Conservation (phyloP, 2,113 vertebrate species). For the Crotophaga sulcirostris region DNA sequence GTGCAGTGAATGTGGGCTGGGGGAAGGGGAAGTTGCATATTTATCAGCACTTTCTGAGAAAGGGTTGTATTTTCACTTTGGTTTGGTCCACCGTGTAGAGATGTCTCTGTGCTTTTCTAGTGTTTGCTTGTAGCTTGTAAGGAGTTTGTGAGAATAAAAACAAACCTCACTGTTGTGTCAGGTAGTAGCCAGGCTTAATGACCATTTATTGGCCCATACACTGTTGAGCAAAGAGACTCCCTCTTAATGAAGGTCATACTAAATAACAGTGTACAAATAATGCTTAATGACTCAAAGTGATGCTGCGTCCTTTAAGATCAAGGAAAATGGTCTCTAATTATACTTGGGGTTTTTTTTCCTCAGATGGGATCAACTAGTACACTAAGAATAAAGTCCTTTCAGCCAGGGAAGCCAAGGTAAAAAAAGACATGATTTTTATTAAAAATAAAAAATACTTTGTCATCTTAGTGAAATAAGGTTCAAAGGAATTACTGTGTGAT, state of each 20-base stretch:
- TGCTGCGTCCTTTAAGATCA: conserved; percentile 1
- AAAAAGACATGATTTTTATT: background rate
- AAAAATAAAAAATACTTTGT: background rate
- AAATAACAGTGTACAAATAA: conserved; percentile 36
- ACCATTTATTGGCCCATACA: background rate
- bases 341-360: conserved; percentile 9
- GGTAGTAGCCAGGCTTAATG: background rate
- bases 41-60: background rate
- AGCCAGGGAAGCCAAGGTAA: background rate
- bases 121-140: background rate
- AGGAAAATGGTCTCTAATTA: conserved; percentile 23
- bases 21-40: background rate
- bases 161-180: background rate
- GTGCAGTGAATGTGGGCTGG: background rate
- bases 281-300: conserved; percentile 5
- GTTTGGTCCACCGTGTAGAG: background rate
- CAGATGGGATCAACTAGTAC: background rate
- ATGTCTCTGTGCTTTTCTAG: background rate
- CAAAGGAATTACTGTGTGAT: background rate
- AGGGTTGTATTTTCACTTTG: background rate
- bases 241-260: conserved; percentile 28
- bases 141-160: background rate
- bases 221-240: conserved; percentile 10
- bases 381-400: background rate
- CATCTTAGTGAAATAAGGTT: background rate